Conservation (phyloP, 2,113 vertebrate species). For the Cyprinus carpio region DNA sequence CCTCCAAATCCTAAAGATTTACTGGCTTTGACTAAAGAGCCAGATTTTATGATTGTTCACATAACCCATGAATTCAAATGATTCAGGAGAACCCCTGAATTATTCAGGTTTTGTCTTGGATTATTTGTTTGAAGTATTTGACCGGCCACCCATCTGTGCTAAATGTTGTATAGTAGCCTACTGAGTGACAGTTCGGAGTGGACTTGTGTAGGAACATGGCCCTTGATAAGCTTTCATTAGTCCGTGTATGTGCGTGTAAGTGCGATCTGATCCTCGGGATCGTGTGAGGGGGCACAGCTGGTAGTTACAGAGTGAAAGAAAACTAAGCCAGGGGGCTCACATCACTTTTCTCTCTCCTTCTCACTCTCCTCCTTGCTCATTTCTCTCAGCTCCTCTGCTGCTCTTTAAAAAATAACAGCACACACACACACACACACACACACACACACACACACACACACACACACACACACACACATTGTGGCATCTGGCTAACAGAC, state of each 20-base stretch:
- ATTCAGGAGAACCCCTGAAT: background rate
- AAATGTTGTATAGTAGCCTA: too few species aligned
- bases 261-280: background rate
- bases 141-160: too few species aligned
- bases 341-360: conserved; percentile 17
- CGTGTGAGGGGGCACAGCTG: conserved; percentile 24
- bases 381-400: background rate
- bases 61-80: background rate
- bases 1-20: background rate
- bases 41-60: background rate
- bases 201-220: background rate
- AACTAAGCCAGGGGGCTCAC: conserved; percentile 11
- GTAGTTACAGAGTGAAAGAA: background rate
- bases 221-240: background rate
- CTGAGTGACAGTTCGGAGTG: too few species aligned
- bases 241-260: background rate
- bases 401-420: background rate
- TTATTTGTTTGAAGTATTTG: background rate
- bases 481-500: conserved; percentile 3
- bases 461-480: conserved; percentile 12
- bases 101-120: background rate
- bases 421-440: too few species aligned
- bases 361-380: background rate
- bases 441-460: too few species aligned
- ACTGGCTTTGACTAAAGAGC: background rate